Percentiles rank a stretch among this genome's conserved stretches.
Conservation (phyloP, 2,797 vertebrate genomes). For the Bovichtus diacanthus region DNA sequence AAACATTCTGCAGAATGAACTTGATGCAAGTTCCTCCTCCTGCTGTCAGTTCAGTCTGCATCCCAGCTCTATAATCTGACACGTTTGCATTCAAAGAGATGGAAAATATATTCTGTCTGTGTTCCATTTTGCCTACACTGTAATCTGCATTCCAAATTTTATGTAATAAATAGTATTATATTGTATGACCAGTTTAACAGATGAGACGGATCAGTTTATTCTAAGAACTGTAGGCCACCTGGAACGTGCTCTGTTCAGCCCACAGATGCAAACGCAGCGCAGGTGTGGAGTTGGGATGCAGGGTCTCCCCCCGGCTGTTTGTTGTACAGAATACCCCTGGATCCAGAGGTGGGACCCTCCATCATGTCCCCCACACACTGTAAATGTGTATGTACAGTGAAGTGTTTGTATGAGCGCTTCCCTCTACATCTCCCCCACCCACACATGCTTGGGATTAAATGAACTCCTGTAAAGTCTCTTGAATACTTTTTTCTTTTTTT, state of each 20-base stretch:
- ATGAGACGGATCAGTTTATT: conserved; percentile 38
- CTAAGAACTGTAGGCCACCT: conserved; percentile 25
- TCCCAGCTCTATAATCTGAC: conserved; percentile 31
- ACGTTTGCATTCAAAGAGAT: conserved; percentile 29
- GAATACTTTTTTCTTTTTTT: conserved; percentile 29
- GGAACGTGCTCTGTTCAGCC: neutral
- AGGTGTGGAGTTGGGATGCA: conserved; percentile 40
- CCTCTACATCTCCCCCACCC: conserved; percentile 48
- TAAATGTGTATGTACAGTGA: conserved; percentile 83
- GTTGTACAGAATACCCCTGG: conserved; percentile 58
- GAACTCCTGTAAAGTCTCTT: conserved; percentile 70
- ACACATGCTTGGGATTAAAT: conserved; percentile 77
- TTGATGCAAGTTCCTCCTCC: conserved; percentile 10
- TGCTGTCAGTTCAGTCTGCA: conserved; percentile 14
- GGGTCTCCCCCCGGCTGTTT: neutral
- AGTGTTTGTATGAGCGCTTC: conserved; percentile 80
- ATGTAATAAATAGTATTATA: conserved; percentile 38
- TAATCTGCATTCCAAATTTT: conserved; percentile 64
- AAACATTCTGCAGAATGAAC: conserved; percentile 26
- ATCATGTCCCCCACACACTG: conserved; percentile 68
- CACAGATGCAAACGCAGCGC: conserved; percentile 7
- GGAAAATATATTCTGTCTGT: neutral
- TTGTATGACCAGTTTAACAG: conserved; percentile 31
- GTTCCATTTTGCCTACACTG: conserved; percentile 38
- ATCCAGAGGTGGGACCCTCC: conserved; percentile 49